phyloP scores from a whole-genome alignment of 2,113 vertebrate species.

The Burhinus bistriatus region DNA sequence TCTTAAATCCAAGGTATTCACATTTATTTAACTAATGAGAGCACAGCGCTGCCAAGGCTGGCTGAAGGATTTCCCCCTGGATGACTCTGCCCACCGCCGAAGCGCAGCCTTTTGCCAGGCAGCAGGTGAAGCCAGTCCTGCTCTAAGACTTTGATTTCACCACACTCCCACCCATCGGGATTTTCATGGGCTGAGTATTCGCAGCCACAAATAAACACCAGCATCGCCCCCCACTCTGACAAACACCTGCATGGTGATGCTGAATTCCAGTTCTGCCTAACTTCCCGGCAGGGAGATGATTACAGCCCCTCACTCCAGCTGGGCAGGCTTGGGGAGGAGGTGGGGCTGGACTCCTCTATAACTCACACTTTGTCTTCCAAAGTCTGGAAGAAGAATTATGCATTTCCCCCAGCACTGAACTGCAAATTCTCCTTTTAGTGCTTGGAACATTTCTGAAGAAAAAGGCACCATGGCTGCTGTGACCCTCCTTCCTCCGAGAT shows the following conservation, averaged over 20 bases:
- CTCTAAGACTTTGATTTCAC: not conserved
- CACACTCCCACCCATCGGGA: rapidly evolving
- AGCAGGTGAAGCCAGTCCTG: not conserved
- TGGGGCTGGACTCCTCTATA: rapidly evolving
- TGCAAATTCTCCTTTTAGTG: not conserved
- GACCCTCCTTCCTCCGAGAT: not conserved
- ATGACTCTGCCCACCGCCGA: not conserved
- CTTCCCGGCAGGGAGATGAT: not conserved
- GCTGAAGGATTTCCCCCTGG: not conserved
- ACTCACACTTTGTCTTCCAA: not conserved
- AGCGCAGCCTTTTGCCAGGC: not conserved
- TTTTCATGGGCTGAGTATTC: not conserved
- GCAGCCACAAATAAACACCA: not conserved
- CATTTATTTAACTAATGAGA: not conserved
- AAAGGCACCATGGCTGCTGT: not conserved
- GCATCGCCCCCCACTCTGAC: rapidly evolving
- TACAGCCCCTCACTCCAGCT: not conserved
- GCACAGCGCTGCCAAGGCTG: not conserved
- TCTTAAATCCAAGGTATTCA: not conserved
- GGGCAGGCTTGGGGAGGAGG: not conserved
- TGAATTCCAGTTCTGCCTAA: rapidly evolving
- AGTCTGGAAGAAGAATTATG: not conserved
- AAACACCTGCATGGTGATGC: not conserved
- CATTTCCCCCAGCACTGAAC: not conserved
- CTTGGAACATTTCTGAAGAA: not conserved